Evolutionary conservation across 2,888 invertebrate species (phyloP).

Genomic region (Nemurella pictetii): DNA sequence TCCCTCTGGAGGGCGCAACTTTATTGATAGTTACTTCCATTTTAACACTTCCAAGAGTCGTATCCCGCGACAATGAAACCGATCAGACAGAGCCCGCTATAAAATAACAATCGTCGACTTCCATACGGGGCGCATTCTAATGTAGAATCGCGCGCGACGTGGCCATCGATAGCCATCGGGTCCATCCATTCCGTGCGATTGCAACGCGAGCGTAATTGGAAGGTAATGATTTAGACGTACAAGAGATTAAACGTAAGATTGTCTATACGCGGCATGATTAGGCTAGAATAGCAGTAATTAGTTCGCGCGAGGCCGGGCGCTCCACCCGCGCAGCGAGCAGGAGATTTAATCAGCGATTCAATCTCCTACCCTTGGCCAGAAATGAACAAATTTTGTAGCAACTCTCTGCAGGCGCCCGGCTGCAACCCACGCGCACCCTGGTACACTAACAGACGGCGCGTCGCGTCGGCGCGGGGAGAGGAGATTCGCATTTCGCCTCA

Average conservation of each 20-base stretch:
- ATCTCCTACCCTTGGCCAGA: constrained; percentile 7
- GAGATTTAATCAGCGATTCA: constrained; percentile 23
- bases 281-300: constrained; percentile 1
- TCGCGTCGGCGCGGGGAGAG: background rate
- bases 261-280: background rate
- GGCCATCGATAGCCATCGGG: background rate
- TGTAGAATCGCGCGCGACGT: background rate
- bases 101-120: background rate
- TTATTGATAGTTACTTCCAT: background rate
- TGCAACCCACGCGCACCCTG: background rate
- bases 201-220: background rate
- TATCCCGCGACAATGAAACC: background rate
- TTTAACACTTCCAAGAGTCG: background rate
- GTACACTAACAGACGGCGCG: background rate
- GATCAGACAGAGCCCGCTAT: background rate
- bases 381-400: background rate
- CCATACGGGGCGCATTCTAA: background rate
- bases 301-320: background rate
- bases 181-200: background rate
- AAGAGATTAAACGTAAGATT: background rate
- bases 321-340: background rate
- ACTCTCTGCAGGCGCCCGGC: background rate
- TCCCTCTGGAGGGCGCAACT: background rate
- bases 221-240: constrained; percentile 8
- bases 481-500: background rate